phyloP scores from a whole-genome alignment of 2,888 invertebrate species.

The Beris chalybata region DNA sequence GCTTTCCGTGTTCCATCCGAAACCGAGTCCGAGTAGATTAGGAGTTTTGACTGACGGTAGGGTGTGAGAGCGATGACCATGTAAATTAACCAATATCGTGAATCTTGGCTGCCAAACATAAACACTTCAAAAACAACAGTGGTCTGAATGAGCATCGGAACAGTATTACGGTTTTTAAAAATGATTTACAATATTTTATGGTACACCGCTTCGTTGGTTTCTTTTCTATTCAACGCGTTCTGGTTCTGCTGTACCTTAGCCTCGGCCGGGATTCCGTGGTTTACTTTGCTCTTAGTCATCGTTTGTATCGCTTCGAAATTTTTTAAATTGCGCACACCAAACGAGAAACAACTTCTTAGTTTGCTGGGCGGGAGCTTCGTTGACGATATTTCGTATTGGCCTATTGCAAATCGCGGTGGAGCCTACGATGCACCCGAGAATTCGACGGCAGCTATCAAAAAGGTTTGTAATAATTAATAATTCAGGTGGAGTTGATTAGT shows the following conservation, averaged over 20 bases:
- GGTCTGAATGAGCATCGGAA: constrained; percentile 35
- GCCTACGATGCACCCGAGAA: constrained; percentile 56
- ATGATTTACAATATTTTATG: constrained; percentile 55
- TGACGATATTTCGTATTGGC: constrained; percentile 54
- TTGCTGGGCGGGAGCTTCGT: constrained; percentile 48
- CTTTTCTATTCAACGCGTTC: constrained; percentile 53
- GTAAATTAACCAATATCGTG: background rate
- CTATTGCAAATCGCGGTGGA: constrained; percentile 54
- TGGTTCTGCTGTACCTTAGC: constrained; percentile 55
- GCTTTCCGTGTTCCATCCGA: too few relatives aligned
- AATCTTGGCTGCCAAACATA: background rate
- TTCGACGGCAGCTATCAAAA: constrained; percentile 53
- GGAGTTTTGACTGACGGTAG: background rate
- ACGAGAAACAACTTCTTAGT: constrained; percentile 49
- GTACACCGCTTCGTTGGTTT: constrained; percentile 49
- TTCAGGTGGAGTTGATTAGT: background rate
- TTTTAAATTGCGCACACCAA: constrained; percentile 52
- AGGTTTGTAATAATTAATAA: constrained; percentile 43
- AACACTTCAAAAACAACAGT: background rate
- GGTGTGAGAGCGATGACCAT: background rate
- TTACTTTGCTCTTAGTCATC: constrained; percentile 50
- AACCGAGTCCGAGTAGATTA: too few relatives aligned
- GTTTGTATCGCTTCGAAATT: constrained; percentile 55
- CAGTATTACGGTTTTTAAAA: constrained; percentile 43
- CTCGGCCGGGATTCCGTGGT: constrained; percentile 52